These are phyloP conservation scores for Uropsilus gracilis DNA, from an alignment of 2,113 vertebrate species.

Conservation along the genomic window DNA sequence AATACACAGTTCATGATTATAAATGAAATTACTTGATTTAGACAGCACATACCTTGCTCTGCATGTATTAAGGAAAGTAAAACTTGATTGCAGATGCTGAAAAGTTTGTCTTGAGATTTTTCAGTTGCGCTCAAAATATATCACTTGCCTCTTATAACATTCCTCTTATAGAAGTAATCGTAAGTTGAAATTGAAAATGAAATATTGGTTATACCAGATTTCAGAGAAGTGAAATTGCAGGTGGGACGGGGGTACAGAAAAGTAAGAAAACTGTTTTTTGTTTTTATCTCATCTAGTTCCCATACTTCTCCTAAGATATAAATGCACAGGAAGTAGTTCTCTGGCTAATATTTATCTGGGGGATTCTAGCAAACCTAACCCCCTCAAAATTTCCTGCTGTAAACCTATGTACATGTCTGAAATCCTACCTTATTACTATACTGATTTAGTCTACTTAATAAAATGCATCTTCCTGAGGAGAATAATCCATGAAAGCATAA, in stretches of 20 bases:
- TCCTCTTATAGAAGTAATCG: conserved; percentile 59
- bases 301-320: not conserved
- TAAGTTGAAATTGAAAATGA: conserved; percentile 69
- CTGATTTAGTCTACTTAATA: conserved; percentile 41
- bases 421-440: conserved; percentile 46
- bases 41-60: conserved; percentile 61
- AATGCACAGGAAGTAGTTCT: not conserved
- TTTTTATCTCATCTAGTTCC: not conserved
- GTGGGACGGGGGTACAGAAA: not conserved
- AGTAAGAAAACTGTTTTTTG: not conserved
- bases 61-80: conserved; percentile 71
- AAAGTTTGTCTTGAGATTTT: conserved; percentile 71
- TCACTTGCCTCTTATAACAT: conserved; percentile 45
- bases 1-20: conserved; percentile 78
- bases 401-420: conserved; percentile 1
- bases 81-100: conserved; percentile 73
- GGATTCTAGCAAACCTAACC: not conserved
- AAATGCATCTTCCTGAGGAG: conserved; percentile 43
- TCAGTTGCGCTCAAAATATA: conserved; percentile 64
- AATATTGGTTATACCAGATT: conserved; percentile 43
- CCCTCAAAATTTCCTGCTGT: not conserved
- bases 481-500: conserved; percentile 40
- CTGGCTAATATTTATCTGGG: not conserved
- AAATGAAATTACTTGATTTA: conserved; percentile 78
- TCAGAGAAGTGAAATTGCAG: conserved; percentile 5